Evolutionary conservation across 2,797 vertebrate genomes (phyloP).

Genomic region (Gymnothorax javanicus): DNA sequence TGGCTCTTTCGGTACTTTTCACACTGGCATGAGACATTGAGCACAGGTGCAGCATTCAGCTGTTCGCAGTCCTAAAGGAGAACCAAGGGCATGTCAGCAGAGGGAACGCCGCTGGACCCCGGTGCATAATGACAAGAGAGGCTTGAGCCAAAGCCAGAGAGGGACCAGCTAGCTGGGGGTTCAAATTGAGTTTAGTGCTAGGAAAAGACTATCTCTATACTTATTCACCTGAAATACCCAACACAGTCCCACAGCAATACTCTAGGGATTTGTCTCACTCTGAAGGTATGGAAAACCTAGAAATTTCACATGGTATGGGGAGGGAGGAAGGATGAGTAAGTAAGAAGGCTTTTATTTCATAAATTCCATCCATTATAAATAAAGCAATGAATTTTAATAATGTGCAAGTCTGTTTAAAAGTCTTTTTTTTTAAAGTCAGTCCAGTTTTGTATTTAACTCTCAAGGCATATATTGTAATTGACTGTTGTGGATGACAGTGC

Average conservation of each 20-base stretch:
- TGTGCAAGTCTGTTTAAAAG: too few species aligned
- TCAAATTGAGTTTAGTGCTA: neutral
- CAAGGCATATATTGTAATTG: too few species aligned
- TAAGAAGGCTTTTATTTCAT: too few species aligned
- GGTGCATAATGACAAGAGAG: constrained; percentile 11
- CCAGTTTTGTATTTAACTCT: too few species aligned
- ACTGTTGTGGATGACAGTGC: neutral
- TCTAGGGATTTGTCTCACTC: too few species aligned
- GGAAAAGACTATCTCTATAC: neutral
- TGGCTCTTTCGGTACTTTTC: neutral
- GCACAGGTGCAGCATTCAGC: constrained; percentile 36
- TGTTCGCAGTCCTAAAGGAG: constrained; percentile 38
- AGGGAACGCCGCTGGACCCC: constrained; percentile 10
- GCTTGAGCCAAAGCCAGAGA: constrained; percentile 5
- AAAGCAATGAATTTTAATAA: too few species aligned
- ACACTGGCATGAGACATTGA: constrained; percentile 7
- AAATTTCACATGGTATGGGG: too few species aligned
- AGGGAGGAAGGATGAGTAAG: too few species aligned
- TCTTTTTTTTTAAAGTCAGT: too few species aligned
- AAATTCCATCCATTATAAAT: too few species aligned
- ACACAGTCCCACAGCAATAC: too few species aligned
- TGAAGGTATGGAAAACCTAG: too few species aligned
- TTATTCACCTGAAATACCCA: neutral
- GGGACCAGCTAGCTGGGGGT: neutral
- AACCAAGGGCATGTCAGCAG: constrained; percentile 28